These are phyloP conservation scores for Meloidogyne hapla DNA, from an alignment of 1,140 invertebrate genomes.

Conservation along the genomic window DNA sequence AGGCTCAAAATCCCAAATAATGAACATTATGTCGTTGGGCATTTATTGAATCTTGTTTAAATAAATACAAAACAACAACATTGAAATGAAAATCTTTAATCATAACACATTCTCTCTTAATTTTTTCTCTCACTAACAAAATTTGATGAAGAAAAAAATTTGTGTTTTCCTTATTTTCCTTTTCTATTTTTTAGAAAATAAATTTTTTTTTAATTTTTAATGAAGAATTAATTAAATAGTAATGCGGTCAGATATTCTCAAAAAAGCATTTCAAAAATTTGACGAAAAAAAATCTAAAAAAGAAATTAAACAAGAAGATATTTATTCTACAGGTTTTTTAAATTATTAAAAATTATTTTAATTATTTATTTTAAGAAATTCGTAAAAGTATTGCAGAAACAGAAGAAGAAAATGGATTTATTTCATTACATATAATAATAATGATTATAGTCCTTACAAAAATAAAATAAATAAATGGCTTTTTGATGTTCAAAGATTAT, in stretches of 20 bases:
- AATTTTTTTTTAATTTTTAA: too few relatives aligned
- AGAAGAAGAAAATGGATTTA: conserved; percentile 42
- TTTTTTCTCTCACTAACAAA: too few relatives aligned
- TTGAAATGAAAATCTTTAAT: too few relatives aligned
- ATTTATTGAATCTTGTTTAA: too few relatives aligned
- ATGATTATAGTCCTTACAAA: conserved; percentile 35
- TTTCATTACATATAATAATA: conserved; percentile 41
- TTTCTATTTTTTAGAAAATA: too few relatives aligned
- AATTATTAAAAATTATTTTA: neutral
- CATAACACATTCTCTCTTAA: too few relatives aligned
- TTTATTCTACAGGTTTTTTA: conserved; percentile 4
- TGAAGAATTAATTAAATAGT: too few relatives aligned
- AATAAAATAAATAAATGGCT: conserved; percentile 73
- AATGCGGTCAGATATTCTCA: neutral
- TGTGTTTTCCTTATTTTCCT: too few relatives aligned
- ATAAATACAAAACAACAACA: too few relatives aligned
- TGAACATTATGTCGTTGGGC: too few relatives aligned
- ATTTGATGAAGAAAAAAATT: too few relatives aligned
- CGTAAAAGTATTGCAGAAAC: conserved; percentile 35
- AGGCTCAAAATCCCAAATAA: too few relatives aligned
- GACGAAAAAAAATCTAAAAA: neutral
- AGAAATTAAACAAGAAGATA: neutral
- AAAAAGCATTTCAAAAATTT: neutral
- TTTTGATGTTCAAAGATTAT: conserved; percentile 81
- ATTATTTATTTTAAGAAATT: conserved; percentile 12